phyloP scores from a whole-genome alignment of 1,140 invertebrate species.

The Euwallacea fornicatus region DNA sequence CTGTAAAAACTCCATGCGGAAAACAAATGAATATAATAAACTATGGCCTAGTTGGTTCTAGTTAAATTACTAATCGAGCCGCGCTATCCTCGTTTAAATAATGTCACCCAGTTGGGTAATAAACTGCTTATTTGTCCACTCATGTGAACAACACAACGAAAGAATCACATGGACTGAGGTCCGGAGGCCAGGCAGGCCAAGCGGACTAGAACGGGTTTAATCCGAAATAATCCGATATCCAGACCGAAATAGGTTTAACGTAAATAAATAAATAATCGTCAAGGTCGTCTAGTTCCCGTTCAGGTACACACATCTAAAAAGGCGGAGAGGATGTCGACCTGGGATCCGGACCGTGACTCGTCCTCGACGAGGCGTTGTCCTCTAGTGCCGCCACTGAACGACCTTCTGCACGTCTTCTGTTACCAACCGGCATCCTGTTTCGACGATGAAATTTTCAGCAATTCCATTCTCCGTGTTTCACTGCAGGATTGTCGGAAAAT shows the following conservation, averaged over 20 bases:
- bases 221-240: constrained; percentile 5
- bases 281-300: constrained; percentile 1
- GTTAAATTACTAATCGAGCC: too few species aligned
- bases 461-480: too few species aligned
- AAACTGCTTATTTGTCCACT: too few species aligned
- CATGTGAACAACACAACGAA: too few species aligned
- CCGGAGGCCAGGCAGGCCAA: background rate
- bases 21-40: too few species aligned
- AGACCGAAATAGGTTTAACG: background rate
- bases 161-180: background rate
- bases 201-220: constrained; percentile 1
- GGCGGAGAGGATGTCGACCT: constrained; percentile 9
- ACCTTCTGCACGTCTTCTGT: constrained; percentile 25
- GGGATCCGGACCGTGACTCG: constrained; percentile 26
- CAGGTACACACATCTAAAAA: background rate
- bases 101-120: too few species aligned
- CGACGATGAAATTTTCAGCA: too few species aligned
- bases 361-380: constrained; percentile 33
- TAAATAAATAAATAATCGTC: constrained; percentile 6
- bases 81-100: too few species aligned
- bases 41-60: too few species aligned
- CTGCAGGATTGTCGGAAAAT: too few species aligned
- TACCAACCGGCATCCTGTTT: background rate
- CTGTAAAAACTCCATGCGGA: too few species aligned
- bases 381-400: constrained; percentile 22